Conservation (phyloP, 2,888 invertebrate species). For the Meiosimyza platycephala region DNA sequence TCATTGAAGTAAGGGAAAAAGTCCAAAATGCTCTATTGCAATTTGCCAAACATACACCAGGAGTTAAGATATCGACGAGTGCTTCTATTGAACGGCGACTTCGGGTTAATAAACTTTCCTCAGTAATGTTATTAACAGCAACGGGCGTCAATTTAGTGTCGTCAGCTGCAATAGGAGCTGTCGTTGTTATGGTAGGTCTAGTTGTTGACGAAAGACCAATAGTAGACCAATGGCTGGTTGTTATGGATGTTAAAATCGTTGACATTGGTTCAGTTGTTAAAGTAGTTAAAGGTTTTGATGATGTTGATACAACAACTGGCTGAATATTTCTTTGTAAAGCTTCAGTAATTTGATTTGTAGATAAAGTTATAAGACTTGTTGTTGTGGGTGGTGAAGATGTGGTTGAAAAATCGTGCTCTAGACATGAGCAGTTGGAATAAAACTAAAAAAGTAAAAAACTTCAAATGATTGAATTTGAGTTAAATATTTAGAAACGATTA, state of each 20-base stretch:
- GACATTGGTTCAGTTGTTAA: conserved; percentile 9
- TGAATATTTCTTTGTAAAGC: no score
- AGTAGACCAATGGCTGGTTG: conserved; percentile 24
- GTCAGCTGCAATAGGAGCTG: conserved; percentile 1
- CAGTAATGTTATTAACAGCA: conserved; percentile 15
- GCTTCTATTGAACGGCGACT: conserved; percentile 39
- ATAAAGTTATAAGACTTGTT: neutral
- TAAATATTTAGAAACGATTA: conserved; percentile 34
- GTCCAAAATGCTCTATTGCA: conserved; percentile 69
- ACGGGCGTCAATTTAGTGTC: neutral
- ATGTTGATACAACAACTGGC: no score
- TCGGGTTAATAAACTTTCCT: conserved; percentile 24
- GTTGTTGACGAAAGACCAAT: neutral
- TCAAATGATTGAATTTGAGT: neutral
- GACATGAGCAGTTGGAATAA: conserved; percentile 57
- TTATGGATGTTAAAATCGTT: conserved; percentile 19
- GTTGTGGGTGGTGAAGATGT: neutral
- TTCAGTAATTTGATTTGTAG: no score
- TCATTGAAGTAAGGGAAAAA: conserved; percentile 69
- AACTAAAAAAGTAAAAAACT: conserved; percentile 49
- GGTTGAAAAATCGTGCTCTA: conserved; percentile 5
- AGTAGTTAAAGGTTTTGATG: conserved; percentile 2
- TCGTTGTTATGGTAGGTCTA: conserved; percentile 26
- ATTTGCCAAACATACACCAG: conserved; percentile 68
- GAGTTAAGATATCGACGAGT: conserved; percentile 45